Base-by-base conservation (phyloP, 2,113 vertebrate species). In the Murina feae region DNA sequence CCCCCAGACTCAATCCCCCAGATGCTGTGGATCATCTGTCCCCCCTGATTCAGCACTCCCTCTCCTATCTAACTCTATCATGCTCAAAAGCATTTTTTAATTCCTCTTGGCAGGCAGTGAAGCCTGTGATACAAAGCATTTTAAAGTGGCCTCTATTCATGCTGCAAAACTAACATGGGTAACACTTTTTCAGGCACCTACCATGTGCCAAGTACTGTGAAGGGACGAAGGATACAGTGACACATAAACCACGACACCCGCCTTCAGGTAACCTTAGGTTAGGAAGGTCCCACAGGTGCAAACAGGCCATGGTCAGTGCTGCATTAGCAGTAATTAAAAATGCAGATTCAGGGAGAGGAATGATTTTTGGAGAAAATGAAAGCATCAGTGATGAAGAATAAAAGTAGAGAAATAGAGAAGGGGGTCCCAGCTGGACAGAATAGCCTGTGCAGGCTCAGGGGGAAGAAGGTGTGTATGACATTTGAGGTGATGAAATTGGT, bases 71-170 rank as follows among this genome's bases (percentile, higher is more conserved):
- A 63, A 35, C 63, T 55, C 17, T 37, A 16, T 81, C 47, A n/a
- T 3, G 51, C 25, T 44, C 16, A 20, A 83, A 80, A 88, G 28
- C 35, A 86, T 44, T 68, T 86, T 75, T 4, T 55, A 86, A 80
- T 82, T 92, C 86, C 63, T 65, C 60, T 69, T 92, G n/a, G 82
- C 11, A 58, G 86, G 82, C 13, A 58, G 86, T 4, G 17, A 32
- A 83, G 12, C 9, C n/a, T n/a, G 14, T 32, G 58, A 76, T 13
- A 76, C 2, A 55, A 87, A 81, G 44, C 72, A 44, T 17, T 71
- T 30, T 25, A 9, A 44, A 49, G 53, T 35, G 18, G 9, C 25
- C 75, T 37, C n/a, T 74, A 25, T 83, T 53, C 44, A 44, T 58
- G 74, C 74, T 37, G 23, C 28, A 82, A 80, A 80, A 71, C 28